These are phyloP conservation scores for Gobionotothen gibberifrons DNA, from an alignment of 2,797 vertebrate species.

Conservation along the genomic window DNA sequence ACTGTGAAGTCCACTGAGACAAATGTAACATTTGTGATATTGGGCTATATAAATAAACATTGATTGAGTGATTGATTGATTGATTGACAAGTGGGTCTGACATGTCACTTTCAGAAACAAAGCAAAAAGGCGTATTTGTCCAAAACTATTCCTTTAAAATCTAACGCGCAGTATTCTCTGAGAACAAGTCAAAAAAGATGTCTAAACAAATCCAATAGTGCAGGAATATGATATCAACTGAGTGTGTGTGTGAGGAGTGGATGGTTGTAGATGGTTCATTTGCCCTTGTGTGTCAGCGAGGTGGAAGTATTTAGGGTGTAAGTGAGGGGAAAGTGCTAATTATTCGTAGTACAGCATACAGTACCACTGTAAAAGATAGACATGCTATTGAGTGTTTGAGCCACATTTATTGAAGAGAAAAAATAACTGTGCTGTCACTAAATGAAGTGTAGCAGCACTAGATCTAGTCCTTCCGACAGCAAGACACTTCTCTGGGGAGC, in stretches of 20 bases:
- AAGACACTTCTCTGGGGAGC: slow-evolving; percentile 51
- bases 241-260: slow-evolving; percentile 10
- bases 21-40: too few species aligned
- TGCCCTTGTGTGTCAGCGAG: slow-evolving; percentile 7
- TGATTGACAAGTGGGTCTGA: neutral
- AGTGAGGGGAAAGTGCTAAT: neutral
- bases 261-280: slow-evolving; percentile 5
- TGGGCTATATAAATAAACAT: too few species aligned
- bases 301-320: neutral
- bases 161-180: neutral
- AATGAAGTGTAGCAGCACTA: slow-evolving; percentile 36
- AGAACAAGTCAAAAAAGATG: slow-evolving; percentile 7
- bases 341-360: slow-evolving; percentile 15
- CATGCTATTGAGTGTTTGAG: slow-evolving; percentile 39
- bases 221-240: slow-evolving; percentile 29
- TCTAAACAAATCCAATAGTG: slow-evolving; percentile 26
- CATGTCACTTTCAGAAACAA: neutral
- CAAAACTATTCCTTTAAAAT: neutral
- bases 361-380: slow-evolving; percentile 11
- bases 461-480: slow-evolving; percentile 43
- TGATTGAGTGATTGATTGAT: too few species aligned
- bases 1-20: too few species aligned
- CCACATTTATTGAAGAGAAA: slow-evolving; percentile 29
- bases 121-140: neutral
- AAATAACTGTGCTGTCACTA: slow-evolving; percentile 26